phyloP scores from a whole-genome alignment of 2,888 invertebrate species.

The Chrysina gloriosa region DNA sequence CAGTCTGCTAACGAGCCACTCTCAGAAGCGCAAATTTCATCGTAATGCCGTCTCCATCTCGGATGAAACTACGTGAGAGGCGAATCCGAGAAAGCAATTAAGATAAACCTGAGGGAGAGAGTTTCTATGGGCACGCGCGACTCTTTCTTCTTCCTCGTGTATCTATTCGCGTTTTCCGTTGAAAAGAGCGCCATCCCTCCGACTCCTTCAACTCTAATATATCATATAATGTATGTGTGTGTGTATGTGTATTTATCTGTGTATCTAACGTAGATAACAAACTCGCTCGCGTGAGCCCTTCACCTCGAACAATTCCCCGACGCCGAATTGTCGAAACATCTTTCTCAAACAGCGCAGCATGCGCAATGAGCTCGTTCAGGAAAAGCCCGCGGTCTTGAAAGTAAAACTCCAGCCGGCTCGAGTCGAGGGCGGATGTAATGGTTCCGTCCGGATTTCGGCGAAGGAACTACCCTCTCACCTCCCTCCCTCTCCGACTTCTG shows the following conservation, averaged over 20 bases:
- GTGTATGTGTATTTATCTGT: no score
- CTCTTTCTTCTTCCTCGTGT: background rate
- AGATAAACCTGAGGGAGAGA: conserved; percentile 22
- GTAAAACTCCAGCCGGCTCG: conserved; percentile 16
- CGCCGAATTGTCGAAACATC: conserved; percentile 14
- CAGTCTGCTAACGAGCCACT: background rate
- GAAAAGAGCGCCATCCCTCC: background rate
- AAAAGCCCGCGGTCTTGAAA: conserved; percentile 21
- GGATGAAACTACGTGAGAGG: conserved; percentile 24
- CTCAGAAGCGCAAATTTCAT: background rate
- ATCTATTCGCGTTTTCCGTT: conserved; percentile 10
- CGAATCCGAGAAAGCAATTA: conserved; percentile 31
- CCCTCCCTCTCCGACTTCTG: background rate
- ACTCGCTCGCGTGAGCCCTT: conserved; percentile 5
- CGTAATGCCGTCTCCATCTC: background rate
- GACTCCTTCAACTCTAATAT: background rate
- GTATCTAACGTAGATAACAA: conserved; percentile 5
- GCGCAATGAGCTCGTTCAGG: background rate
- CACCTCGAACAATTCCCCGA: conserved; percentile 1
- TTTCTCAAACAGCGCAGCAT: background rate
- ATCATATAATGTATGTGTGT: no score
- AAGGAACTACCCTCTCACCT: conserved; percentile 14
- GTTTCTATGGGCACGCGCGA: background rate
- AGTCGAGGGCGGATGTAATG: background rate
- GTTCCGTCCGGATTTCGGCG: conserved; percentile 11